Evolutionary conservation across 2,888 invertebrate species (phyloP), one percentile per base, ranked within the genome.

Genomic region (Conops quadrifasciatus): DNA sequence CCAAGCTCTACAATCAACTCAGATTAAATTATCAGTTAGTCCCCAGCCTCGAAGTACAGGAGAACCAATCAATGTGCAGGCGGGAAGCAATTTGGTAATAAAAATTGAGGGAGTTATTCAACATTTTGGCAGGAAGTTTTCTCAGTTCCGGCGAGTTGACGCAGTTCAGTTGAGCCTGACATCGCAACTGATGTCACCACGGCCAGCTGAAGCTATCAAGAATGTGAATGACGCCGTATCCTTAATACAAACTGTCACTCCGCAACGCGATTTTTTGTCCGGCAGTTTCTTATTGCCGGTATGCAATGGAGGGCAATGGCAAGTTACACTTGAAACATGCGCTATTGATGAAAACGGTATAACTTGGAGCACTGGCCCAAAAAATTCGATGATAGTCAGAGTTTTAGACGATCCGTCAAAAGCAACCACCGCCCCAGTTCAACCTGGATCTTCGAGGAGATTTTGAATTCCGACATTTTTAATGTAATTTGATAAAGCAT

Each of bases 51-150:
- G 92, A 66, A 90, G 90, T 51, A 88, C 92, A 73, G 93, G 93
- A 0, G 97, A 97, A 78, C 93, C 93, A 62, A 93, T 96, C 63
- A 89, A 92, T 74, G 91, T 97, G 49, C 93, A 93, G 72, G 90
- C 92, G 56, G 93, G 94, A 69, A 93, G 95, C 77, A 93, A 95
- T 77, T 88, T 97, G 72, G 95, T 96, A 1, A 90, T 97, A 28
- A 96, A 96, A 87, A 94, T 97, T 2, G 97, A 97, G 86, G 97
- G 97, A 0, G 96, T 98, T 1, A 89, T 97, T 63, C 92, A 93
- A 78, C 92, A 92, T 77, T 84, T 83, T 66, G 92, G 91, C 28
- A 88, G 88, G 75, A 87, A 88, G 72, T 90, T 91, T 7, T 91
- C 92, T 5, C 83, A 92, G 15, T 93, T 91, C 82, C 88, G 94